phyloP scores from a whole-genome alignment of 30 jellyfish, hydroid and myxozoan species.

The Sanderia malayensis region DNA sequence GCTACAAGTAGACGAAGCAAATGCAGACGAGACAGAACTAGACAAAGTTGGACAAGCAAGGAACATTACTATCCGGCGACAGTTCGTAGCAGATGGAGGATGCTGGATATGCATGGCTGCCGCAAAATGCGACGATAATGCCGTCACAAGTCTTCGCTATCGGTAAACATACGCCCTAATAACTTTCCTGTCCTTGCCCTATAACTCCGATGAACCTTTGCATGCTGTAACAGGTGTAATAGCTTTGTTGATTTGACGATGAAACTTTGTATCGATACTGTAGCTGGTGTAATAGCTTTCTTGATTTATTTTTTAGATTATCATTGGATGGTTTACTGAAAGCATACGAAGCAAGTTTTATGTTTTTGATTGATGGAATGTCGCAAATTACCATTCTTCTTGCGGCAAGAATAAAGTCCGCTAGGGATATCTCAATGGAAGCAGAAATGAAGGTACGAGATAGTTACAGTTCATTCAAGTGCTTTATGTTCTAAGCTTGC shows the following conservation, averaged over 20 bases:
- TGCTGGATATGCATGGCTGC: slow-evolving; percentile 42
- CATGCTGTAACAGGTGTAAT: too few species aligned
- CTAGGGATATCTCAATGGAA: slow-evolving; percentile 47
- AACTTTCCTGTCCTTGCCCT: too few species aligned
- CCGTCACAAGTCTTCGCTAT: slow-evolving; percentile 23
- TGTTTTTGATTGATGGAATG: slow-evolving; percentile 22
- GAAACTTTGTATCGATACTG: too few species aligned
- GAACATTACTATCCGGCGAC: background rate
- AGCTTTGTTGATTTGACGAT: too few species aligned
- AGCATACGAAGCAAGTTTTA: slow-evolving; percentile 43
- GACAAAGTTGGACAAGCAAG: background rate
- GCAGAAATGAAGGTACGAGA: slow-evolving; percentile 19
- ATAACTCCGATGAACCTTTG: too few species aligned
- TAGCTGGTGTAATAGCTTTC: too few species aligned
- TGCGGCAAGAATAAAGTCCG: slow-evolving; percentile 11
- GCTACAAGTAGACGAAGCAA: background rate
- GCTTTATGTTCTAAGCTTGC: too few species aligned
- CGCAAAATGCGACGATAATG: slow-evolving; percentile 15
- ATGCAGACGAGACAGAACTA: background rate
- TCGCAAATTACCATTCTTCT: slow-evolving; percentile 2
- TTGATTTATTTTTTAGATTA: slow-evolving; percentile 15
- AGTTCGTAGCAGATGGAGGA: background rate
- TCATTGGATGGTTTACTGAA: slow-evolving; percentile 19
- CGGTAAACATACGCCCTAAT: too few species aligned
- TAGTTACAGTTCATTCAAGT: too few species aligned